A percentile compares a stretch with the other conserved stretches of the same genome.
phyloP scores from a whole-genome alignment of 2,797 vertebrate species.

The Mallotus villosus region DNA sequence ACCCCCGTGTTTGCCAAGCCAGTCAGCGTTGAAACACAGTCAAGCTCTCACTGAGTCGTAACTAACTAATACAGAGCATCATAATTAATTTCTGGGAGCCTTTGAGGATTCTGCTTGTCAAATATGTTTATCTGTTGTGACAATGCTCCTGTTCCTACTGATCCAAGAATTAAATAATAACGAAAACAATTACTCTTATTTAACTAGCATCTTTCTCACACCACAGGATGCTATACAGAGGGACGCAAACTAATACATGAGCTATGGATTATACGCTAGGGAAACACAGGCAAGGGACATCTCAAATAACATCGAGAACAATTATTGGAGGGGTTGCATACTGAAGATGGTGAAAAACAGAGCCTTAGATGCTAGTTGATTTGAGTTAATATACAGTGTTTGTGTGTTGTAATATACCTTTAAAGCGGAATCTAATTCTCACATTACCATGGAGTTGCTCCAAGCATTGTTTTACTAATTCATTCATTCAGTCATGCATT shows the following conservation, averaged over 20 bases:
- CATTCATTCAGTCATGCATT: neutral
- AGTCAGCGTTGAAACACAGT: conserved; percentile 24
- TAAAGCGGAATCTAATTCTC: too few relatives aligned
- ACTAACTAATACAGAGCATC: conserved; percentile 41
- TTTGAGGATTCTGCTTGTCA: conserved; percentile 42
- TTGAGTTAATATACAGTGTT: neutral
- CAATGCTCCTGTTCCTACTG: conserved; percentile 14
- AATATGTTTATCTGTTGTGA: conserved; percentile 28
- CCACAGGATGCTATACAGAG: neutral
- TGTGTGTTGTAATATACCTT: too few relatives aligned
- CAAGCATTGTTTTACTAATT: neutral
- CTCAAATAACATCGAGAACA: neutral
- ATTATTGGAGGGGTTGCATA: too few relatives aligned
- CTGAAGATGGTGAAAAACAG: neutral
- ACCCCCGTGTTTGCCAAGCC: conserved; percentile 24
- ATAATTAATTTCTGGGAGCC: conserved; percentile 42
- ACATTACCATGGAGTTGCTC: too few relatives aligned
- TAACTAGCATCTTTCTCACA: too few relatives aligned
- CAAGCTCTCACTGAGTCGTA: conserved; percentile 33
- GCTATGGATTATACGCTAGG: neutral
- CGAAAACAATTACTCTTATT: too few relatives aligned
- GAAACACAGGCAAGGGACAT: neutral
- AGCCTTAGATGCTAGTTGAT: neutral
- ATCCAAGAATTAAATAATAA: conserved; percentile 23
- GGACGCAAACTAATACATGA: neutral